These are phyloP conservation scores for Haemorhous mexicanus DNA, from an alignment of 2,113 vertebrate genomes.

Conservation along the genomic window DNA sequence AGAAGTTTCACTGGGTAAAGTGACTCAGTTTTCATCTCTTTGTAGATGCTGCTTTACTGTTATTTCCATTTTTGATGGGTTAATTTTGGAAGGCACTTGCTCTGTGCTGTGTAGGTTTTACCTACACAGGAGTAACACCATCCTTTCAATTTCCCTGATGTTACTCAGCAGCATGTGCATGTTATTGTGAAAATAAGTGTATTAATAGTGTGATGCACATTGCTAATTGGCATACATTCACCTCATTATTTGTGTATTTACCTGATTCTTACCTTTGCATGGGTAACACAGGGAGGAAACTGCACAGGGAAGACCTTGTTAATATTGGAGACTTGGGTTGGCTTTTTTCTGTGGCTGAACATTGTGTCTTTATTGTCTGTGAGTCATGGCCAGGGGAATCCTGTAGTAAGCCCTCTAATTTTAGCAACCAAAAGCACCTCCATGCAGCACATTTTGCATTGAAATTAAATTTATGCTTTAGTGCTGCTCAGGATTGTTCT, in stretches of 20 bases:
- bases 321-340: neutral
- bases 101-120: neutral
- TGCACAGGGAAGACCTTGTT: neutral
- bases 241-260: neutral
- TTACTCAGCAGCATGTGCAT: neutral
- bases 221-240: neutral
- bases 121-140: neutral
- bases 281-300: neutral
- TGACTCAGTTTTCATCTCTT: neutral
- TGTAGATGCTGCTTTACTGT: neutral
- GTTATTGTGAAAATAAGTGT: neutral
- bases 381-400: neutral
- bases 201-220: neutral
- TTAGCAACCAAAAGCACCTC: constrained; percentile 17
- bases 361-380: neutral
- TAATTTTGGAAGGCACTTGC: neutral
- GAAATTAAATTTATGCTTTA: neutral
- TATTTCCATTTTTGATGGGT: neutral
- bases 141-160: neutral
- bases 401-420: neutral
- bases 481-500: neutral
- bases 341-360: neutral
- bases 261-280: neutral
- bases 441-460: constrained; percentile 17
- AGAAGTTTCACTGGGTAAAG: neutral